Base-by-base conservation (phyloP, 2,888 invertebrate genomes). In the Leptinotarsa tumamoca region DNA sequence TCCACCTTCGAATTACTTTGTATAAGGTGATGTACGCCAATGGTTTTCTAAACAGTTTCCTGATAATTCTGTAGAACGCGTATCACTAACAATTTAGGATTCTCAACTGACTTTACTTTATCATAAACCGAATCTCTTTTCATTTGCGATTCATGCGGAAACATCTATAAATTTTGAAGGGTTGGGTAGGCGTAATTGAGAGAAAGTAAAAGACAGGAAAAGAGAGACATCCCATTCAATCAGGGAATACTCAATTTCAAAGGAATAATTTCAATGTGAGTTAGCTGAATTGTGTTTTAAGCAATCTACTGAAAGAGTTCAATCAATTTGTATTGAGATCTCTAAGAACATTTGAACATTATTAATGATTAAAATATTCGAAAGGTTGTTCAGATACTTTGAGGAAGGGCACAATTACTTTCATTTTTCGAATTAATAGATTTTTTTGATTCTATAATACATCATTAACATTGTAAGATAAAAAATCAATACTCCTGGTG, bases 131-230 rank as follows among this genome's bases (percentile, higher is more conserved):
- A 77, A 58, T 77, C 76, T 78, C 78, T 74, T 75, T 75, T 73
- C 73, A 77, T 78, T 76, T 74, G 33, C 66, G 67, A 72, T 72
- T 77, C 73, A 74, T 68, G 71, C 76, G 76, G 71, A 76, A 76
- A 78, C 74, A 78, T 66, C 76, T 73, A 78, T 78, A 73, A 76
- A 76, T 78, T 76, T 71, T 72, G 74, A 78, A 73, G 70, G 66
- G 74, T 72, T 52, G 54, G 58, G 63, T 7, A 58, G 71, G 58
- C 58, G 43, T 67, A 58, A 71, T 58, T 10, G 23, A 43, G 10
- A 43, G 43, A 10, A 43, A 43, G 10, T 10, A 3, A 43, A 43
- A 43, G 10, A 43, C 43, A 43, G 43, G 10, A 58, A 58, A 58
- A 15, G 21, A 5, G 18, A 10, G 56, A 7, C 58, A 58, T 15